These are phyloP conservation scores for Rhodinocichla rosea DNA, from an alignment of 2,113 vertebrate genomes.

Conservation along the genomic window DNA sequence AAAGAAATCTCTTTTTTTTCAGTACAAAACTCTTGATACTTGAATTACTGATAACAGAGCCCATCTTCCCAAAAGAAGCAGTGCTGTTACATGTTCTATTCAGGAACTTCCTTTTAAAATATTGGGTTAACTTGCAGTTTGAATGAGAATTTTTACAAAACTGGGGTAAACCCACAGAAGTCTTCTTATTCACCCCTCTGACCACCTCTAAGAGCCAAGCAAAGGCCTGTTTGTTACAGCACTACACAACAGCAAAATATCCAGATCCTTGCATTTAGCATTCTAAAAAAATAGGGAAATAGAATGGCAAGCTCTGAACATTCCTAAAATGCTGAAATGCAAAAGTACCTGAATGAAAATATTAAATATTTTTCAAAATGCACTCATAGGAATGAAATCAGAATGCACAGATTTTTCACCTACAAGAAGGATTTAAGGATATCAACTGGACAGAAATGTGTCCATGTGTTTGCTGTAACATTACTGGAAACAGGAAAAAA, in stretches of 20 bases:
- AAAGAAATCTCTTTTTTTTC: neutral
- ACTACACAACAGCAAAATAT: fast-evolving
- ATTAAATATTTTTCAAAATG: neutral
- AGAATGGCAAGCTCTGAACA: neutral
- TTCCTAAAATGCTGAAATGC: neutral
- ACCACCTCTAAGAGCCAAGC: neutral
- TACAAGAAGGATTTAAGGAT: neutral
- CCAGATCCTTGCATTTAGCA: neutral
- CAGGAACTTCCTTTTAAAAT: neutral
- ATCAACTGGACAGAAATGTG: neutral
- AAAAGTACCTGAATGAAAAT: neutral
- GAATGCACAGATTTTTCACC: neutral
- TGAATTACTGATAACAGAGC: neutral
- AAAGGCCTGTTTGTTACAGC: neutral
- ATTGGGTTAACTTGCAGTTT: fast-evolving
- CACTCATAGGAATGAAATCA: neutral
- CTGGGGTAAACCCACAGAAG: neutral
- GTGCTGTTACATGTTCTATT: neutral
- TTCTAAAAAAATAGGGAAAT: neutral
- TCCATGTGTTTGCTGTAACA: neutral
- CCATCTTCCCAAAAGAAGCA: neutral
- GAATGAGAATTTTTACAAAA: neutral
- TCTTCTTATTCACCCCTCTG: neutral
- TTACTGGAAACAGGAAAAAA: neutral
- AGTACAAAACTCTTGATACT: neutral